Conservation (phyloP, 2,888 invertebrate genomes). For the Schizotus pectinicornis region DNA sequence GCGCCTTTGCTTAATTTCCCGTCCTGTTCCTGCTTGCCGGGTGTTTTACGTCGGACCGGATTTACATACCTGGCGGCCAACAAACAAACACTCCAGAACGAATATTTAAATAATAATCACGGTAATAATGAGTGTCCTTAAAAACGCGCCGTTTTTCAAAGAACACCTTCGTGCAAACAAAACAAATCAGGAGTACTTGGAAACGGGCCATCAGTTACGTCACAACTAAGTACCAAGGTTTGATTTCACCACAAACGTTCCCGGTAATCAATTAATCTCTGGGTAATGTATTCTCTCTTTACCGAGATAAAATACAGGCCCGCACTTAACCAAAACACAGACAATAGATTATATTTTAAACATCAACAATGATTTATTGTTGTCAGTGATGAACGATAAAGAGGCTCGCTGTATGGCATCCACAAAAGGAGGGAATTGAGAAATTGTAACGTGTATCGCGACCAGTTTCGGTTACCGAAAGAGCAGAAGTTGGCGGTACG, state of each 20-base stretch:
- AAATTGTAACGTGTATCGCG: conserved; percentile 3
- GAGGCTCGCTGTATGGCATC: not conserved
- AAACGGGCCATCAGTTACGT: conserved; percentile 29
- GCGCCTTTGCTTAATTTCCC: no score
- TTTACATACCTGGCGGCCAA: no score
- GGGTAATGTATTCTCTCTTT: conserved; percentile 38
- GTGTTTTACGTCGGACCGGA: no score
- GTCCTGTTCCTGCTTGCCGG: no score
- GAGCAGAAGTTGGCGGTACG: not conserved
- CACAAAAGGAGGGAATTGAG: no score
- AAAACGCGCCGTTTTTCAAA: no score
- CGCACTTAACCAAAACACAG: conserved; percentile 26
- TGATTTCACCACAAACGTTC: conserved; percentile 31
- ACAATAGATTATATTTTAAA: conserved; percentile 20
- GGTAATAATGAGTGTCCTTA: no score
- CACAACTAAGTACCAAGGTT: conserved; percentile 26
- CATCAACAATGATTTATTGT: conserved; percentile 23
- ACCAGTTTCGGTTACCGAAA: conserved; percentile 5
- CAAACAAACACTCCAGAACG: no score
- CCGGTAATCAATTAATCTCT: conserved; percentile 39
- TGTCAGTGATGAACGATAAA: conserved; percentile 17
- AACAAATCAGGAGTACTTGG: conserved; percentile 2
- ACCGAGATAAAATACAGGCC: conserved; percentile 30
- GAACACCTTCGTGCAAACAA: no score
- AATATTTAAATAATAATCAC: no score